These are phyloP conservation scores for Clunio marinus DNA, from an alignment of 2,888 invertebrate genomes.

Conservation along the genomic window DNA sequence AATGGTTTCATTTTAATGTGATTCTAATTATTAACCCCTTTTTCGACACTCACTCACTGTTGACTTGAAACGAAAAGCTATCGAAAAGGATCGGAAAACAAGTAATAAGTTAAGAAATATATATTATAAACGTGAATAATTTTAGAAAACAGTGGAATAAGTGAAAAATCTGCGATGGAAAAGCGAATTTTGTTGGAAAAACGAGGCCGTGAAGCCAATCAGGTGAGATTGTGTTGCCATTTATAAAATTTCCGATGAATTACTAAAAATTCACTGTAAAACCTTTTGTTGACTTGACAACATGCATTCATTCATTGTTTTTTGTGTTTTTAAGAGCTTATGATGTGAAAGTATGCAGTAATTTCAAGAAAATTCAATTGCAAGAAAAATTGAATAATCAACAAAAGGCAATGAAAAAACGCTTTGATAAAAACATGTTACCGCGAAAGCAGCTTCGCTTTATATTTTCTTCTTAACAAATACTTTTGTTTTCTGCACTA, in stretches of 20 bases:
- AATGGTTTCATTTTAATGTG: too few species aligned
- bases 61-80: too few species aligned
- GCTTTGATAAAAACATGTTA: slow-evolving; percentile 28
- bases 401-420: slow-evolving; percentile 24
- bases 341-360: neutral
- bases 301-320: neutral
- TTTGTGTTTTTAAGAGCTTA: too few species aligned
- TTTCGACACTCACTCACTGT: too few species aligned
- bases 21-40: too few species aligned
- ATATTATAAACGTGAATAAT: neutral
- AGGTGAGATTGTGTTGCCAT: slow-evolving; percentile 62
- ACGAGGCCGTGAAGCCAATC: slow-evolving; percentile 82
- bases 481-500: neutral
- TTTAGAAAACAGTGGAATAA: neutral
- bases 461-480: neutral
- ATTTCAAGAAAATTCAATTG: neutral
- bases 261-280: neutral
- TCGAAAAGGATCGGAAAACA: neutral
- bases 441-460: slow-evolving; percentile 18
- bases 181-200: slow-evolving; percentile 93
- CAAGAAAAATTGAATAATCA: slow-evolving; percentile 32
- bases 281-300: neutral
- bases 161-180: slow-evolving; percentile 63
- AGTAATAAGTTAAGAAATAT: neutral
- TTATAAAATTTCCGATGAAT: neutral